phyloP scores from a whole-genome alignment of 2,797 vertebrate species.

The Hemibagrus guttatus region DNA sequence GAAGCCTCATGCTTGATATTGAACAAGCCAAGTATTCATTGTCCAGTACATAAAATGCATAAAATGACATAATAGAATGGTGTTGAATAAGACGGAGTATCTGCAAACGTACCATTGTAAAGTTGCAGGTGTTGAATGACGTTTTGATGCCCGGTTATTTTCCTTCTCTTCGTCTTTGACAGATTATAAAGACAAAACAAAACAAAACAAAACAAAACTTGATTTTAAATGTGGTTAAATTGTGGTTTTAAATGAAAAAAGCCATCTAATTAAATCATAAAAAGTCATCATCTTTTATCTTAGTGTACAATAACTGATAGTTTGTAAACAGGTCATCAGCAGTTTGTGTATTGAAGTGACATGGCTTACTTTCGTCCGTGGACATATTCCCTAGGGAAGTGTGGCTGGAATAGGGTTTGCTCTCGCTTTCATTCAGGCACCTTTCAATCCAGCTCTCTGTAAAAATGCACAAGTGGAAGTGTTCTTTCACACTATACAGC shows the following conservation, averaged over 20 bases:
- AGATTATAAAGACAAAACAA: slow-evolving; percentile 51
- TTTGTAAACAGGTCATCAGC: background rate
- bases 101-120: slow-evolving; percentile 88
- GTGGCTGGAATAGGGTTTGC: slow-evolving; percentile 95
- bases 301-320: background rate
- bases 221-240: background rate
- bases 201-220: slow-evolving; percentile 29
- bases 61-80: background rate
- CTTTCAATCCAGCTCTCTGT: slow-evolving; percentile 99
- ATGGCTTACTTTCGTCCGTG: slow-evolving; percentile 96
- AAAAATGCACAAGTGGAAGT: slow-evolving; percentile 28
- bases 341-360: background rate
- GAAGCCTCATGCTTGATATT: background rate
- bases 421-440: slow-evolving; percentile 98
- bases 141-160: slow-evolving; percentile 97
- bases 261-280: background rate
- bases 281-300: background rate
- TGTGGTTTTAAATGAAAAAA: background rate
- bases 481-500: background rate
- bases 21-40: background rate
- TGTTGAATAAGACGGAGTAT: background rate
- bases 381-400: slow-evolving; percentile 95
- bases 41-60: background rate
- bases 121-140: slow-evolving; percentile 96
- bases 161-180: slow-evolving; percentile 96